Evolutionary conservation across 2,113 vertebrate genomes (phyloP).

Genomic region (Galeopterus variegatus): DNA sequence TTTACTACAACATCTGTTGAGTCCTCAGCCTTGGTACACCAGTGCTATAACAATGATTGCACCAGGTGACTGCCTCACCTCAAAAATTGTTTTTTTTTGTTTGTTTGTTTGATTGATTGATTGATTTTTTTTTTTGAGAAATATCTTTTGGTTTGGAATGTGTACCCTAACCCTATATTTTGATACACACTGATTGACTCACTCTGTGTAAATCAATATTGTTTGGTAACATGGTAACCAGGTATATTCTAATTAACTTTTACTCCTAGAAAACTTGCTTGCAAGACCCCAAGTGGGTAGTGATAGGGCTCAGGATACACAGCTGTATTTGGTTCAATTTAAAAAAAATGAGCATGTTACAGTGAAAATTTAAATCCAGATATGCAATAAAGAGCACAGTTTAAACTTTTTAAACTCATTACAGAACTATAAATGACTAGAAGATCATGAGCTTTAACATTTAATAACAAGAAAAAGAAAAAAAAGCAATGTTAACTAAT

Average conservation of each 20-base stretch:
- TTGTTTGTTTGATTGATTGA: too few relatives aligned
- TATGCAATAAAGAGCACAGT: background rate
- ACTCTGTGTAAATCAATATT: background rate
- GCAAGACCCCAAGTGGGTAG: background rate
- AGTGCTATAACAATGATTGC: background rate
- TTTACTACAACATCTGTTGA: background rate
- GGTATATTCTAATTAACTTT: background rate
- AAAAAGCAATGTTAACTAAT: background rate
- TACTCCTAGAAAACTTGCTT: background rate
- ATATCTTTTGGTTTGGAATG: background rate
- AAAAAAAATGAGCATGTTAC: background rate
- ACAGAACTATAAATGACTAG: background rate
- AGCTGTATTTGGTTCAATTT: background rate
- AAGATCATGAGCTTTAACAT: background rate
- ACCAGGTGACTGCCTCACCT: background rate
- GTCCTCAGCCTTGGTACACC: background rate
- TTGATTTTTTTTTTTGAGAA: background rate
- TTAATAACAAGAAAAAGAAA: conserved; percentile 41
- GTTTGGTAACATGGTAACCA: background rate
- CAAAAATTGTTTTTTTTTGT: background rate
- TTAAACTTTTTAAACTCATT: background rate
- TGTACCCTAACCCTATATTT: background rate
- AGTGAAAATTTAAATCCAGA: background rate
- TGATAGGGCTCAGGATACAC: background rate
- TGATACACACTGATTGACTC: background rate